Percentiles rank a stretch among this genome's conserved stretches.
Conservation (phyloP, 2,888 invertebrate species). For the Mythimna loreyi region DNA sequence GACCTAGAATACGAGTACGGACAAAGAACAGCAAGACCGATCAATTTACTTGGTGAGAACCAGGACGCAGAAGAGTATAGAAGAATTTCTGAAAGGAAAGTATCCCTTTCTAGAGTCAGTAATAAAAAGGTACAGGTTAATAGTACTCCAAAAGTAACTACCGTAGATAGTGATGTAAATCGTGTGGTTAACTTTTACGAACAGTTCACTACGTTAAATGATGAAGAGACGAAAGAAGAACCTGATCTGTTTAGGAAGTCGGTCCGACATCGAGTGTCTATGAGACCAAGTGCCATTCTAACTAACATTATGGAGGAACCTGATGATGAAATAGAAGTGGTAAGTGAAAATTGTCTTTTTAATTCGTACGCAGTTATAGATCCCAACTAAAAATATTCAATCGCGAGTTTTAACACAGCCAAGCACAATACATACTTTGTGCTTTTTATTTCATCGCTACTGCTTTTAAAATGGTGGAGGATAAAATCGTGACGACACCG, state of each 20-base stretch:
- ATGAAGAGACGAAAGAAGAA: slow-evolving; percentile 80
- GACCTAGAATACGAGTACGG: slow-evolving; percentile 85
- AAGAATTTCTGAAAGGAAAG: slow-evolving; percentile 74
- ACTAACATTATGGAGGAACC: slow-evolving; percentile 86
- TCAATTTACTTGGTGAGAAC: slow-evolving; percentile 70
- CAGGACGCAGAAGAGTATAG: slow-evolving; percentile 76
- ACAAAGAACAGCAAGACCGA: slow-evolving; percentile 55
- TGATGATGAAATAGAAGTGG: slow-evolving; percentile 82
- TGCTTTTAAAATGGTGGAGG: no score
- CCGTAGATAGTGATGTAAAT: slow-evolving; percentile 74
- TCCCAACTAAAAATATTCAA: no score
- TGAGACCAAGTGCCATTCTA: slow-evolving; percentile 84
- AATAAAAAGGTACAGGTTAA: slow-evolving; percentile 59
- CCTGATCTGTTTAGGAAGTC: slow-evolving; percentile 73
- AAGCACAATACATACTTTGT: no score
- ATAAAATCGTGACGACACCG: no score
- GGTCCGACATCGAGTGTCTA: slow-evolving; percentile 80
- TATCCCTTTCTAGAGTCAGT: slow-evolving; percentile 41
- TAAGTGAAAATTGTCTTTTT: slow-evolving; percentile 67
- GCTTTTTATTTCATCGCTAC: no score
- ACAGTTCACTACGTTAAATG: slow-evolving; percentile 82
- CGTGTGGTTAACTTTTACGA: slow-evolving; percentile 85
- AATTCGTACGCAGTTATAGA: background rate
- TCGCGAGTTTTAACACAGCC: no score
- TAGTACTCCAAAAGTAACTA: slow-evolving; percentile 48